Percentiles rank a stretch among this genome's conserved stretches.
Evolutionary conservation across 2,888 invertebrate species (phyloP).

Genomic region (Philonicus albiceps): DNA sequence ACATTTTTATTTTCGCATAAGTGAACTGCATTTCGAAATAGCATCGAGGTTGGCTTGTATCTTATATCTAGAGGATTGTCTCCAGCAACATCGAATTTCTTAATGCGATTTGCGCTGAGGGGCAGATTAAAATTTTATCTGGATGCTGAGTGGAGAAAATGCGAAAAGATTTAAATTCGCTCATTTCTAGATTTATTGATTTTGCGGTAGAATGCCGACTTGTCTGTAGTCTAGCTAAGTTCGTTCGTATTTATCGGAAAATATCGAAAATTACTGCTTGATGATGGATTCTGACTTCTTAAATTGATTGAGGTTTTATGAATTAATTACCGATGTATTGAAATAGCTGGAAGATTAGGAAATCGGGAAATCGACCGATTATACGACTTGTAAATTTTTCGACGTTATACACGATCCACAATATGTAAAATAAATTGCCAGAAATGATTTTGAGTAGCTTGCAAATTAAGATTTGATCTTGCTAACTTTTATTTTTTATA

Average conservation of each 20-base stretch:
- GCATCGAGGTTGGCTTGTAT: background rate
- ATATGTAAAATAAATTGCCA: background rate
- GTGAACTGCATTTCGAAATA: conserved; percentile 8
- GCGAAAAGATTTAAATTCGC: background rate
- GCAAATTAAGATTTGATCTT: background rate
- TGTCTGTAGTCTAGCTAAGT: background rate
- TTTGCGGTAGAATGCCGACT: background rate
- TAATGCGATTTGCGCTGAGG: background rate
- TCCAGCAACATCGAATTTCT: background rate
- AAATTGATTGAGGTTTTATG: background rate
- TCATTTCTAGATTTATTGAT: background rate
- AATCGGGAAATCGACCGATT: background rate
- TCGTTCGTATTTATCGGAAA: background rate
- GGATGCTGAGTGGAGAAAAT: background rate
- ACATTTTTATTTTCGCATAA: background rate
- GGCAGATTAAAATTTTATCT: background rate
- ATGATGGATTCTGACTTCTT: background rate
- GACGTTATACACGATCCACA: background rate
- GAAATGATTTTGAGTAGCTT: background rate
- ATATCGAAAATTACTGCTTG: background rate
- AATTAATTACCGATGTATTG: background rate
- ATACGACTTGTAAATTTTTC: background rate
- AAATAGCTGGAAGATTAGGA: background rate
- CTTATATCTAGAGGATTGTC: background rate
- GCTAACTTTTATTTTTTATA: background rate